phyloP scores from a whole-genome alignment of 2,888 invertebrate genomes.

The Callimorpha dominula region DNA sequence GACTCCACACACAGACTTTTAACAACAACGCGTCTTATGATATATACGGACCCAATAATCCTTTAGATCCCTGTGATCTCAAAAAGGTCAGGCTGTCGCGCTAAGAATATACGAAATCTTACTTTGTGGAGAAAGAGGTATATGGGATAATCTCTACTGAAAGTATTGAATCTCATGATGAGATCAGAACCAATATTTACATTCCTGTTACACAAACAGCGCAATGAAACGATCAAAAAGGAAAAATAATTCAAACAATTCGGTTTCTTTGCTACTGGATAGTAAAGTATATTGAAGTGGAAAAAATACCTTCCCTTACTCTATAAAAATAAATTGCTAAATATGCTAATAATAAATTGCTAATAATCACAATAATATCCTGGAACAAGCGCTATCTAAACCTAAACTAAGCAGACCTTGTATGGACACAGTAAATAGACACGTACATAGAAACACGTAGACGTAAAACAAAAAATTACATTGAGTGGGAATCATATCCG shows the following conservation, averaged over 20 bases:
- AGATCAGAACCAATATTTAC: background rate
- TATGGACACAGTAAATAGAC: too few species aligned
- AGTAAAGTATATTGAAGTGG: too few species aligned
- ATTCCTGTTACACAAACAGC: background rate
- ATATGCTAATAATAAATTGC: too few species aligned
- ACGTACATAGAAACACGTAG: too few species aligned
- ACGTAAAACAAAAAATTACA: too few species aligned
- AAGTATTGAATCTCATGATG: background rate
- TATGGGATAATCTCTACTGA: background rate
- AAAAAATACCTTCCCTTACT: too few species aligned
- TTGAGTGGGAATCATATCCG: too few species aligned
- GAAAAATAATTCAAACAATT: background rate
- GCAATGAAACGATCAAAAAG: background rate
- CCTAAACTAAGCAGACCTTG: too few species aligned
- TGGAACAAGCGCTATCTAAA: too few species aligned
- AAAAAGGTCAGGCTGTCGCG: slow-evolving; percentile 9
- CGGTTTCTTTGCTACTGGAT: background rate
- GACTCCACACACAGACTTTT: slow-evolving; percentile 3
- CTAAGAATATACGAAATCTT: slow-evolving; percentile 2
- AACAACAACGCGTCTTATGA: background rate
- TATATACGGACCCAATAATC: slow-evolving; percentile 21
- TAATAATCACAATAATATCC: too few species aligned
- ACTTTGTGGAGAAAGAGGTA: background rate
- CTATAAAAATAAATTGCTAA: too few species aligned
- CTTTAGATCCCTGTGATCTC: slow-evolving; percentile 19